Evolutionary conservation across 2,113 vertebrate species (phyloP), one percentile per base, ranked within the genome.

Genomic region (Pelobates fuscus): DNA sequence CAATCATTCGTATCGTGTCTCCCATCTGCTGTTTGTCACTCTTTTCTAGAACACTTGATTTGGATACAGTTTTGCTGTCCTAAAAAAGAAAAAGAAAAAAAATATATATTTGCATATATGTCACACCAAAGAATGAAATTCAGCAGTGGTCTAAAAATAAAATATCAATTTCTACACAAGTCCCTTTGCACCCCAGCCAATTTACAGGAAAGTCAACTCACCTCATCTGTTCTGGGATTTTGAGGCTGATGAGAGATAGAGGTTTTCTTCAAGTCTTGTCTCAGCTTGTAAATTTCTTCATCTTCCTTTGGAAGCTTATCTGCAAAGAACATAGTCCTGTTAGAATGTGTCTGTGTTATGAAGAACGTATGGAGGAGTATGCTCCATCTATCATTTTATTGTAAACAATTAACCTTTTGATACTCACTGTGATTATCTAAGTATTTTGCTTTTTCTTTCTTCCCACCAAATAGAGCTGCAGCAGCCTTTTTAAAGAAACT

Each of bases 401-500:
- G 11, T 15, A 7, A 20, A n/a, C n/a, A 20, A 52, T 2, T 20
- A 30, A 1, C 2, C 17, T 12, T 14, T 12, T 12, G 62, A 43
- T 64, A 96, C 96, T 93, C 90, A 99, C 97, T 96, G 1, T 98
- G 91, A 23, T 91, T 91, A 59, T 98, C 96, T 0, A 96, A 95
- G 82, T 96, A 97, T 92, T 95, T 95, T 79, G 95, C 93, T 88
- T 99, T 99, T 85, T 99, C 96, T 82, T 94, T 95, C 87, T 93
- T 97, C 63, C 96, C 95, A 52, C 97, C 97, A 59, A 99, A 99
- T 15, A 99, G 92, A 8, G 97, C 97, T 52, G 97, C 97, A 4
- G 96, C 97, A 5, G 97, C 97, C 84, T 98, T 98, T 86, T 95
- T 97, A 84, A 98, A 98, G 85, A 98, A 99, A 82, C 94, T 99